These are phyloP conservation scores for Formica selysi DNA, from an alignment of 1,140 invertebrate genomes.

Conservation along the genomic window DNA sequence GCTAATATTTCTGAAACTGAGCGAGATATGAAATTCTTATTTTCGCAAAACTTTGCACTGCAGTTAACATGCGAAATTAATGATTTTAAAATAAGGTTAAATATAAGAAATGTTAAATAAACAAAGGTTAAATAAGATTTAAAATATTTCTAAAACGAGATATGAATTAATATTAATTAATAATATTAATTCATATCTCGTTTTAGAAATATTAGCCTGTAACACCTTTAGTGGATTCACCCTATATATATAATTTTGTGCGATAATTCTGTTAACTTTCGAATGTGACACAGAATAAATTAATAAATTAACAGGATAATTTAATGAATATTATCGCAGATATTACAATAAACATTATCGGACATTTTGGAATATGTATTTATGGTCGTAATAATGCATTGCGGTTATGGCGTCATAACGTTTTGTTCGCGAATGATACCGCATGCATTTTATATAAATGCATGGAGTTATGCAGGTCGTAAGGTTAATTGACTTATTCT, in stretches of 20 bases:
- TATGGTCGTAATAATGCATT: neutral
- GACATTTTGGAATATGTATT: neutral
- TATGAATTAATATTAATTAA: too few relatives aligned
- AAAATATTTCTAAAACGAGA: too few relatives aligned
- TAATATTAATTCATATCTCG: too few relatives aligned
- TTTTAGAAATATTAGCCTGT: too few relatives aligned
- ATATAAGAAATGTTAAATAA: too few relatives aligned
- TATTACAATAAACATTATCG: neutral
- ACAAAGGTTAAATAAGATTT: too few relatives aligned
- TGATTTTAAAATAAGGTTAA: too few relatives aligned
- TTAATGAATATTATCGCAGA: neutral
- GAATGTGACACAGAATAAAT: neutral
- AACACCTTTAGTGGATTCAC: too few relatives aligned
- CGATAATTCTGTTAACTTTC: neutral
- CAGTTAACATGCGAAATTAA: too few relatives aligned
- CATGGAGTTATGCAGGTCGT: neutral
- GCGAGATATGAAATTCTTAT: too few relatives aligned
- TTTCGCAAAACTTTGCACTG: too few relatives aligned
- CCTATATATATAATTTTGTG: neutral
- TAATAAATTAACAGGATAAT: conserved; percentile 6
- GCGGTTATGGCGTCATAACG: neutral
- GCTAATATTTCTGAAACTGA: too few relatives aligned
- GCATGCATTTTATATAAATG: neutral
- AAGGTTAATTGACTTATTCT: conserved; percentile 40
- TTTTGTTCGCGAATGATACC: neutral